phyloP scores from a whole-genome alignment of 2,888 invertebrate genomes.

The Melieria crassipennis region DNA sequence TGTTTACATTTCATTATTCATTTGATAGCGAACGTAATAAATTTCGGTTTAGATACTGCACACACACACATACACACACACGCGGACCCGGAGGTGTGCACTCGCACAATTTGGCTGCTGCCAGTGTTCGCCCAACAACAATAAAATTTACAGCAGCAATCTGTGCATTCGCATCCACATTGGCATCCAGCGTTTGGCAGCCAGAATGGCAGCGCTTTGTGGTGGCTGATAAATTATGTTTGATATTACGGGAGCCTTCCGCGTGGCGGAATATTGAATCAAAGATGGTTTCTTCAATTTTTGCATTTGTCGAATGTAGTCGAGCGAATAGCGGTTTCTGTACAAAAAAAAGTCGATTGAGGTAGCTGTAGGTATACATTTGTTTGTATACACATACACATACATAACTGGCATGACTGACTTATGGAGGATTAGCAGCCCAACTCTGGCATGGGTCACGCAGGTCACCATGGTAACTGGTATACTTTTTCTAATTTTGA shows the following conservation, averaged over 20 bases:
- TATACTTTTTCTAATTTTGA: no score
- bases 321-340: no score
- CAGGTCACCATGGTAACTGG: no score
- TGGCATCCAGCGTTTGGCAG: constrained; percentile 8
- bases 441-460: no score
- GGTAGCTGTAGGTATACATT: no score
- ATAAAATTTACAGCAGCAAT: neutral
- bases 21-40: constrained; percentile 26
- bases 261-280: neutral
- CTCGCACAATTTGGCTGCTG: neutral
- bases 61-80: constrained; percentile 1
- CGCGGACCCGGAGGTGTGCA: neutral
- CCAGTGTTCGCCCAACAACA: no score
- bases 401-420: no score
- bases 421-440: no score
- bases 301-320: no score
- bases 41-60: constrained; percentile 24
- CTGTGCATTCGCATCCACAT: neutral
- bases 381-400: no score
- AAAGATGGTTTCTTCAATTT: no score
- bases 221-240: constrained; percentile 57
- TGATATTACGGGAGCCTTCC: constrained; percentile 46
- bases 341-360: no score
- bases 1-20: constrained; percentile 35
- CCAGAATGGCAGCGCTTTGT: constrained; percentile 34